These are phyloP conservation scores for Silurus meridionalis DNA, from an alignment of 2,113 vertebrate genomes.

Conservation along the genomic window DNA sequence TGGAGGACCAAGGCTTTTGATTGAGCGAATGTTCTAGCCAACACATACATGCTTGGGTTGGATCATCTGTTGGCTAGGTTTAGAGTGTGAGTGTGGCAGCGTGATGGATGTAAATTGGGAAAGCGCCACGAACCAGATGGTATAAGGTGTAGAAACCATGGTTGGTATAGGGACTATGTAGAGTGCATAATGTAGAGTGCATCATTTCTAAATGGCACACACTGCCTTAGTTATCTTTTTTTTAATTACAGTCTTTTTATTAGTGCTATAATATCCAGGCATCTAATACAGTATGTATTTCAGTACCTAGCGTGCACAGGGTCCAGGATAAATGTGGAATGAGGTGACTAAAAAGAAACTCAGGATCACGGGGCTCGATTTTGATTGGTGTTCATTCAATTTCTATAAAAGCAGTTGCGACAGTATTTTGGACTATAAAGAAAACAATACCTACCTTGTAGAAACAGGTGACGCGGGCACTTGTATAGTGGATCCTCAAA, in stretches of 20 bases:
- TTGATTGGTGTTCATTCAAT: background rate
- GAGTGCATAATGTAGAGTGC: background rate
- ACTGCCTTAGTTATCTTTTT: background rate
- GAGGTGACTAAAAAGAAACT: background rate
- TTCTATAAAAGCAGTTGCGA: background rate
- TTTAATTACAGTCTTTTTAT: background rate
- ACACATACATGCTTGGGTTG: conserved; percentile 25
- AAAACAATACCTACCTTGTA: background rate
- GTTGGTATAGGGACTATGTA: background rate
- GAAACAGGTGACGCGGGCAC: background rate
- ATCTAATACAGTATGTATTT: background rate
- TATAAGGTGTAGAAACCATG: conserved; percentile 16
- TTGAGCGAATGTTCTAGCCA: conserved; percentile 34
- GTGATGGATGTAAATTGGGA: conserved; percentile 16
- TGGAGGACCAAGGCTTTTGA: conserved; percentile 60
- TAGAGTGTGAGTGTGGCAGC: conserved; percentile 13
- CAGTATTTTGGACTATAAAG: background rate
- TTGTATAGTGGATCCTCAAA: background rate
- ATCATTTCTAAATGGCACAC: background rate
- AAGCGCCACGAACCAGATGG: conserved; percentile 35
- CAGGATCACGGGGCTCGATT: background rate
- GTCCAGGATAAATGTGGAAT: background rate
- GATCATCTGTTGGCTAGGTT: conserved; percentile 26
- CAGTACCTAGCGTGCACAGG: background rate
- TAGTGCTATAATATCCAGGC: background rate